These are phyloP conservation scores for Ostrea edulis DNA, from an alignment of 1,140 invertebrate species.

Conservation along the genomic window DNA sequence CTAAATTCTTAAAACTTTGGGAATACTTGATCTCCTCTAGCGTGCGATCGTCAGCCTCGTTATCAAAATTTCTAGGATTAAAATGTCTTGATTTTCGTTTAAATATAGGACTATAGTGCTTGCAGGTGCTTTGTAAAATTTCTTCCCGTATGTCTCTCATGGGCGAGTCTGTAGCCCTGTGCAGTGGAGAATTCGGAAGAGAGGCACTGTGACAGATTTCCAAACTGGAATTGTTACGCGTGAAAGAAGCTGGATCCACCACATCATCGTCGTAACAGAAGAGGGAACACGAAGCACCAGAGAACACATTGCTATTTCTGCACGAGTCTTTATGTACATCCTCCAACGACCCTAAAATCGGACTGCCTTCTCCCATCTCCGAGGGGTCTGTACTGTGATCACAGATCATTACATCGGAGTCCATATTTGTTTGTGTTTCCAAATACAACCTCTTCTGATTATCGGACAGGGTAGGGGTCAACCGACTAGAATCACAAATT, in stretches of 20 bases:
- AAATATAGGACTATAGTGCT: constrained; percentile 74
- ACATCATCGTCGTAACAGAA: constrained; percentile 21
- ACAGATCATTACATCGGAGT: constrained; percentile 22
- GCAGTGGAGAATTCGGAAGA: constrained; percentile 73
- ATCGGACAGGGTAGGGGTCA: constrained; percentile 63
- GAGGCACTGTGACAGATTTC: constrained; percentile 74
- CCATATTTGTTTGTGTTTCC: constrained; percentile 46
- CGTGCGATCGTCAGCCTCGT: constrained; percentile 89
- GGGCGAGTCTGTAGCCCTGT: constrained; percentile 62
- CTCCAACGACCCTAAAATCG: constrained; percentile 1
- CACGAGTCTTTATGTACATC: constrained; percentile 27
- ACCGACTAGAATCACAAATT: constrained; percentile 72
- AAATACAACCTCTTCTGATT: constrained; percentile 71
- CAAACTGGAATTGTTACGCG: constrained; percentile 43
- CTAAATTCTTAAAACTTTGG: constrained; percentile 91
- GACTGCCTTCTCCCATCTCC: neutral
- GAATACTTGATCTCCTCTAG: constrained; percentile 81
- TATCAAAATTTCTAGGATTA: constrained; percentile 87
- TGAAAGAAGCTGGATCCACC: constrained; percentile 39
- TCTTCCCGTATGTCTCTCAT: constrained; percentile 68
- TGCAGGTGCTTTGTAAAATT: constrained; percentile 66
- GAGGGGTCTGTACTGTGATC: constrained; percentile 18
- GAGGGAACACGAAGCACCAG: constrained; percentile 7
- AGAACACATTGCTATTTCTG: constrained; percentile 16
- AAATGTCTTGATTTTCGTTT: constrained; percentile 67